A percentile compares a stretch with the other conserved stretches of the same genome.
Conservation (phyloP, 2,113 vertebrate genomes). For the Scomber scombrus region DNA sequence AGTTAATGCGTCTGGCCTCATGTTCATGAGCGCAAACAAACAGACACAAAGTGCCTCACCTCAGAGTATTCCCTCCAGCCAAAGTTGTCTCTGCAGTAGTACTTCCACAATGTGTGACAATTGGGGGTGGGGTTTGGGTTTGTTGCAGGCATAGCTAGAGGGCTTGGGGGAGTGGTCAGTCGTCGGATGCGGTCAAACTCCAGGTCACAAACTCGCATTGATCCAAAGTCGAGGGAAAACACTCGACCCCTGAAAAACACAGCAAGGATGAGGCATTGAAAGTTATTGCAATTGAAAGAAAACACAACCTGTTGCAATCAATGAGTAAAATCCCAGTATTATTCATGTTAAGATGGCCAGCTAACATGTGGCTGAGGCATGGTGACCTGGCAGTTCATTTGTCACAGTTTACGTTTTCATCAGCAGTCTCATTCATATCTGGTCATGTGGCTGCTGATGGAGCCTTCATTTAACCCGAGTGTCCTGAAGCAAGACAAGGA, state of each 20-base stretch:
- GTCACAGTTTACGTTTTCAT: slow-evolving; percentile 57
- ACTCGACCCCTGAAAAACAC: slow-evolving; percentile 88
- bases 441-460: slow-evolving; percentile 39
- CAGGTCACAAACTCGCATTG: slow-evolving; percentile 91
- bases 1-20: slow-evolving; percentile 57
- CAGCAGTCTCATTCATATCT: slow-evolving; percentile 21
- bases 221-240: slow-evolving; percentile 92
- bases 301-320: background rate
- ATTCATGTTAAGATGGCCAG: background rate
- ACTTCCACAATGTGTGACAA: slow-evolving; percentile 96
- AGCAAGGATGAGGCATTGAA: background rate
- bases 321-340: background rate
- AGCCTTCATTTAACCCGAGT: slow-evolving; percentile 52
- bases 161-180: slow-evolving; percentile 90
- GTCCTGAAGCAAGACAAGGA: slow-evolving; percentile 38
- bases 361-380: slow-evolving; percentile 26
- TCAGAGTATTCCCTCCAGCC: slow-evolving; percentile 99
- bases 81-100: slow-evolving; percentile 99
- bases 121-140: slow-evolving; percentile 85
- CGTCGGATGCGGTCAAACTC: slow-evolving; percentile 95
- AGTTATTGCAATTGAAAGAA: slow-evolving; percentile 2
- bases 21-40: slow-evolving; percentile 16
- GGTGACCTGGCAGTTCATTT: slow-evolving; percentile 55
- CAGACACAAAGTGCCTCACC: slow-evolving; percentile 82
- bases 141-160: slow-evolving; percentile 79